Evolutionary conservation across 2,888 invertebrate species (phyloP).

Genomic region (Amaurobius ferox): DNA sequence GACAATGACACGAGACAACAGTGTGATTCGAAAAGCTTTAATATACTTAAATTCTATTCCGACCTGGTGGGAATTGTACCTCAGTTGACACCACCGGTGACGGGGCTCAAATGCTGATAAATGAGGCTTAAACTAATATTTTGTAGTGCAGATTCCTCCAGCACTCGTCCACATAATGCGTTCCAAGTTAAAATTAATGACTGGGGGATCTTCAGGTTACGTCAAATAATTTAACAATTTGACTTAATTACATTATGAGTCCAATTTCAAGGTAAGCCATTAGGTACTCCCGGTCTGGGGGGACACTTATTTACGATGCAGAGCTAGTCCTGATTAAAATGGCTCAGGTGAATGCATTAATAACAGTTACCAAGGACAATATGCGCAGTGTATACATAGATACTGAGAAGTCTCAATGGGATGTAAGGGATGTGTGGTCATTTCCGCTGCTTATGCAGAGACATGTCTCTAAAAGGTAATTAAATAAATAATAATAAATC

Average conservation of each 20-base stretch:
- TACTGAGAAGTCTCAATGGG: neutral
- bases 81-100: slow-evolving; percentile 26
- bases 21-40: neutral
- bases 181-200: slow-evolving; percentile 65
- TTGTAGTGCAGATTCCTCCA: slow-evolving; percentile 33
- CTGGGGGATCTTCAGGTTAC: slow-evolving; percentile 49
- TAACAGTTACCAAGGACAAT: neutral
- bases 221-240: slow-evolving; percentile 64
- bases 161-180: slow-evolving; percentile 59
- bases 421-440: neutral
- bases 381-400: neutral
- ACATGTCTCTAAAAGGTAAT: too few relatives aligned
- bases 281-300: neutral
- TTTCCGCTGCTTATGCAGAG: too few relatives aligned
- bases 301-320: neutral
- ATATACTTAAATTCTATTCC: slow-evolving; percentile 27
- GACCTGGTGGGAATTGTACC: neutral
- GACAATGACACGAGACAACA: neutral
- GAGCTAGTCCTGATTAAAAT: slow-evolving; percentile 6
- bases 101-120: slow-evolving; percentile 36
- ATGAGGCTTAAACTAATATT: slow-evolving; percentile 44
- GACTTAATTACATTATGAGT: slow-evolving; percentile 65
- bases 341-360: neutral
- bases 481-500: too few relatives aligned
- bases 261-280: slow-evolving; percentile 20